phyloP scores from a whole-genome alignment of 2,888 invertebrate genomes.

The Phytoseiulus persimilis region DNA sequence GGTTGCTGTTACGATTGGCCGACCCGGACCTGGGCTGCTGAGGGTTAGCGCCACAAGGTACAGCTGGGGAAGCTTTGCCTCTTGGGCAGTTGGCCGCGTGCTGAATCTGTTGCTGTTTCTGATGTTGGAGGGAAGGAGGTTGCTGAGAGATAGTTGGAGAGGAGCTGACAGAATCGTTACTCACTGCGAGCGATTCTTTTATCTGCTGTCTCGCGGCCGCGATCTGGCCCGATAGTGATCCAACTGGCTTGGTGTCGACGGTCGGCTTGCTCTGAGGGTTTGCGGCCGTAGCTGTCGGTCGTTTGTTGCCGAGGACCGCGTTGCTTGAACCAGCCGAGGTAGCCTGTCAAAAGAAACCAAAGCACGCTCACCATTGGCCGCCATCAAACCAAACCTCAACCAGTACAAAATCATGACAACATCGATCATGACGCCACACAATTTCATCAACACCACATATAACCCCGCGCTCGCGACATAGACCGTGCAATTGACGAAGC shows the following conservation, averaged over 20 bases:
- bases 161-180: constrained; percentile 39
- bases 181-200: constrained; percentile 39
- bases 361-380: neutral
- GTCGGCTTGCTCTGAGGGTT: neutral
- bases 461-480: neutral
- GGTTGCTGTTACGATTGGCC: constrained; percentile 14
- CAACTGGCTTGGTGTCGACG: neutral
- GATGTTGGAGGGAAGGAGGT: constrained; percentile 5
- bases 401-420: neutral
- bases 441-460: neutral
- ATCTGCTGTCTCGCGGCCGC: constrained; percentile 37
- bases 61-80: neutral
- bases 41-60: neutral
- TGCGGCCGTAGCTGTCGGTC: neutral
- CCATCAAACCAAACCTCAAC: neutral
- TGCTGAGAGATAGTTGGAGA: constrained; percentile 7
- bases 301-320: neutral
- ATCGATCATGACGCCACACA: neutral
- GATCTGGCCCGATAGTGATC: constrained; percentile 28
- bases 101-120: constrained; percentile 6
- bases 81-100: neutral
- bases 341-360: constrained; percentile 5
- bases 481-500: neutral
- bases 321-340: neutral
- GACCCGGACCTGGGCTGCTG: neutral